Conservation (phyloP, 2,113 vertebrate genomes). For the Tragelaphus strepsiceros region DNA sequence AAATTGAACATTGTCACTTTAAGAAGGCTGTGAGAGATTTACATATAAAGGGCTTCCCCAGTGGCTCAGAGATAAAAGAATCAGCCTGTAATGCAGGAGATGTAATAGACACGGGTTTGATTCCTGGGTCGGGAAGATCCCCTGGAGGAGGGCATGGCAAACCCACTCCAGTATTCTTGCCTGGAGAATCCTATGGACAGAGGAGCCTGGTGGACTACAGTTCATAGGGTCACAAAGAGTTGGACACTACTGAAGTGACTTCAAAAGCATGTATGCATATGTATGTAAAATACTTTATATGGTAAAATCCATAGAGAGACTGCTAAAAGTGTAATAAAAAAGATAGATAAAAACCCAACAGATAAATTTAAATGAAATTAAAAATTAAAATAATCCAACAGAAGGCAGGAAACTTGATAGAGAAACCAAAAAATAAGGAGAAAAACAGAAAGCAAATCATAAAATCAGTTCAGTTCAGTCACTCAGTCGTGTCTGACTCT, state of each 20-base stretch:
- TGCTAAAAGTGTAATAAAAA: neutral
- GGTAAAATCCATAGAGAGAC: neutral
- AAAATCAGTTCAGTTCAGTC: neutral
- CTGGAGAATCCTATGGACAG: neutral
- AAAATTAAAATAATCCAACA: neutral
- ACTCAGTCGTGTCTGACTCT: too few species aligned
- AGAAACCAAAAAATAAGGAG: neutral
- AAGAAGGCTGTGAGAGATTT: neutral
- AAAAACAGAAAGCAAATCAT: neutral
- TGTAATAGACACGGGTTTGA: accelerated
- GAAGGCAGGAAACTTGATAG: neutral
- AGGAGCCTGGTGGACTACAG: neutral
- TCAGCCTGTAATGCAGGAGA: neutral
- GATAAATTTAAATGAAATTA: neutral
- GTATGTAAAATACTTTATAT: neutral
- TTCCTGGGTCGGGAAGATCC: neutral
- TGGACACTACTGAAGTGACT: neutral
- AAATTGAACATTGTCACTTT: neutral
- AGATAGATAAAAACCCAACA: neutral
- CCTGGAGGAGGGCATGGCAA: neutral
- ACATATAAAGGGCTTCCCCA: neutral
- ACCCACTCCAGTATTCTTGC: neutral
- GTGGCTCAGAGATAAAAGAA: neutral
- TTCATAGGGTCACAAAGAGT: neutral
- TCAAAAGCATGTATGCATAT: neutral